Percentiles rank a stretch among this genome's conserved stretches.
Conservation (phyloP, 2,888 invertebrate genomes). For the Erebia aethiops region DNA sequence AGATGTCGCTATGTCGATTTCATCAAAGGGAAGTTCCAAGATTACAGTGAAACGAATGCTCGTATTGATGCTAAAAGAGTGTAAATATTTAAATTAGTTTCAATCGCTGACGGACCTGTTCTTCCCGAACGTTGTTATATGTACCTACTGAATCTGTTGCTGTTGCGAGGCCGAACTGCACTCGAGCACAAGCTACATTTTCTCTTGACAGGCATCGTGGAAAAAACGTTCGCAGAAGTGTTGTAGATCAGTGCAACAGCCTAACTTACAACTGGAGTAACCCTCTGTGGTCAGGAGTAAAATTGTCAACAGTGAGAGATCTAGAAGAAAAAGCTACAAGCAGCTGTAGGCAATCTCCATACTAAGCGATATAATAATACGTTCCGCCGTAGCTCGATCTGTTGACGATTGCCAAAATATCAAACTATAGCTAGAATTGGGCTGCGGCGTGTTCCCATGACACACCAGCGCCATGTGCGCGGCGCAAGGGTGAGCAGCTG, state of each 20-base stretch:
- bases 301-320: no score
- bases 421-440: background rate
- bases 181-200: no score
- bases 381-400: background rate
- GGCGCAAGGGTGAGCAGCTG: background rate
- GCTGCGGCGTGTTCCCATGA: background rate
- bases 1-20: slow-evolving; percentile 6
- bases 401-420: background rate
- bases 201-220: no score
- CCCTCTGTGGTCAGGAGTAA: no score
- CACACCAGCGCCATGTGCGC: background rate
- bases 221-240: no score
- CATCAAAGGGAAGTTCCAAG: slow-evolving; percentile 12
- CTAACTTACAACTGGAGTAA: no score
- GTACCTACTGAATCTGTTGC: no score
- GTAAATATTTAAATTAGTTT: background rate
- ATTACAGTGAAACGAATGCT: background rate
- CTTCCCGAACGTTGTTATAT: background rate
- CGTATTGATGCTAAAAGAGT: background rate
- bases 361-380: background rate
- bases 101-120: background rate
- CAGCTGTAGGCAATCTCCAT: background rate
- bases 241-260: no score
- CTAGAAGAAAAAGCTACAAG: no score
- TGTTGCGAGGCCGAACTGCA: background rate